Base-by-base conservation (phyloP, 2,797 vertebrate genomes). In the Galago senegalensis region DNA sequence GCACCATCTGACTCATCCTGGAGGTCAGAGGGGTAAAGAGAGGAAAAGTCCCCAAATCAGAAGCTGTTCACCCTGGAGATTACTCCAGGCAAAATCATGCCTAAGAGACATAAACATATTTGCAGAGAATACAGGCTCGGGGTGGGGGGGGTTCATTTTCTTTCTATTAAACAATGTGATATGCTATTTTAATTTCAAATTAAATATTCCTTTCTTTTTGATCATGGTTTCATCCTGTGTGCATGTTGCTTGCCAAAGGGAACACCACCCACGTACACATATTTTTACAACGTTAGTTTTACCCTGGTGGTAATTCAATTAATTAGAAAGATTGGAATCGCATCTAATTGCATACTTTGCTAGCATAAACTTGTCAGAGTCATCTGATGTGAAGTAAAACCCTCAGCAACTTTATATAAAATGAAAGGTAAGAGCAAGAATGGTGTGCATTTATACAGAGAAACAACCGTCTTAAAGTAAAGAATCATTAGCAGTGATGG, bases 201-300 rank as follows among this genome's bases (percentile, higher is more conserved):
- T 29, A 93, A 94, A 49, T 31, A 76, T 18, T 58, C 75, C 0
- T 70, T 69, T 89, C 43, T 92, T 82, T 94, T 82, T 92, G 27
- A 95, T 72, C 23, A 70, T 7, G 14, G 89, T 58, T 95, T 83
- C 43, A 49, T 86, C 94, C 97, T 93, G 87, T 96, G 93, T 76
- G 88, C 94, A 63, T 65, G 86, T 69, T 84, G 87, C 96, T 80
- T 85, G 98, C 98, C 97, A 31, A 93, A 93, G 98, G 98, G 97
- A 97, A 98, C 96, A 94, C 97, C 98, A 98, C 98, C 98, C 98
- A 97, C 97, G 83, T 96, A 88, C 93, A 86, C 85, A 37, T 84
- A 90, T 67, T 98, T 91, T 91, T 95, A 96, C 94, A 93, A 21
- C 72, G 9, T 58, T 70, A 63, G 96, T 94, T 83, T 96, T 58